Conservation (phyloP, 1,140 invertebrate genomes). For the Chelonus insularis region DNA sequence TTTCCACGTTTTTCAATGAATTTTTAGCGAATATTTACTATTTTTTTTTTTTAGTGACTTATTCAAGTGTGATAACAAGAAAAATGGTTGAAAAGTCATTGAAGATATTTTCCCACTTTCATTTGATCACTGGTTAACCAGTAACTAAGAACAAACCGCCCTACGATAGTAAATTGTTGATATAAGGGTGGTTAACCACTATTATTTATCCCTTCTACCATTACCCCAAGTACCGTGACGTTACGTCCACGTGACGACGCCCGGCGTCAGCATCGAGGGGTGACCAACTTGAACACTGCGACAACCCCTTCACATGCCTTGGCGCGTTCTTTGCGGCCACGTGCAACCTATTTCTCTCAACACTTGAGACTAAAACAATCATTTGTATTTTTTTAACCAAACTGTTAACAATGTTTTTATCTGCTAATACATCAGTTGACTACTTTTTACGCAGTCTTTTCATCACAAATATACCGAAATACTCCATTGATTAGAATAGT, state of each 20-base stretch:
- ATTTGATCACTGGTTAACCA: slow-evolving; percentile 1
- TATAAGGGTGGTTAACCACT: slow-evolving; percentile 33
- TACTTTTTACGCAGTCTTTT: not conserved
- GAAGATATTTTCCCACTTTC: not conserved
- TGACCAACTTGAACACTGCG: slow-evolving; percentile 44
- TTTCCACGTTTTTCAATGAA: too few species aligned
- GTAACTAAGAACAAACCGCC: slow-evolving; percentile 8
- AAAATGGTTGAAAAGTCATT: too few species aligned
- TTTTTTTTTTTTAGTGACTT: too few species aligned
- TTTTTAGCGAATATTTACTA: too few species aligned
- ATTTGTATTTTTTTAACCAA: too few species aligned
- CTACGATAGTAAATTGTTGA: slow-evolving; percentile 20
- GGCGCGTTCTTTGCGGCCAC: slow-evolving; percentile 44
- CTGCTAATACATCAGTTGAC: not conserved
- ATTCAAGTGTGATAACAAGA: too few species aligned
- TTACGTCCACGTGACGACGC: slow-evolving; percentile 48
- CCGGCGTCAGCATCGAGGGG: slow-evolving; percentile 32
- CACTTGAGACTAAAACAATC: too few species aligned
- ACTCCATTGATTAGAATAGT: too few species aligned
- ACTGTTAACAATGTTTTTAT: not conserved
- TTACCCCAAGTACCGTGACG: slow-evolving; percentile 23
- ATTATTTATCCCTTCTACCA: slow-evolving; percentile 14
- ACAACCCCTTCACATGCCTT: slow-evolving; percentile 51
- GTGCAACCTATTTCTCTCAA: too few species aligned
- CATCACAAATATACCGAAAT: too few species aligned